Evolutionary conservation across 2,888 invertebrate genomes (phyloP), one percentile per base, ranked within the genome.

Genomic region (Disparrhopalites patrizii): DNA sequence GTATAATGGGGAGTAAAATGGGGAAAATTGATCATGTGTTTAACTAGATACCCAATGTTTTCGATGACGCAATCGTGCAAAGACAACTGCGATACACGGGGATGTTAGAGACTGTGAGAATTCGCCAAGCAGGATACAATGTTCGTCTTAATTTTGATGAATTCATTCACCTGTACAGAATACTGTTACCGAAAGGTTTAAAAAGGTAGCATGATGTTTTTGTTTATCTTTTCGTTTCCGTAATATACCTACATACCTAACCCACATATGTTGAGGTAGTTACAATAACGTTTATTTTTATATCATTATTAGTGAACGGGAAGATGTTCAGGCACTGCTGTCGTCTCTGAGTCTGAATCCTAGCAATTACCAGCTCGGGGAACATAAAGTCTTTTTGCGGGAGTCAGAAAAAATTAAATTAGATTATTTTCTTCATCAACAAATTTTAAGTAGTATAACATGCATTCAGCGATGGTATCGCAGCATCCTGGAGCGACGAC

Each of bases 51-150:
- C 88, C 96, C 0, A 93, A 93, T 78, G 87, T 88, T 73, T 96
- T 96, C 80, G 93, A 95, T 79, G 92, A 95, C 76, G 91, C 92
- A 70, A 91, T 94, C 0, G 94, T 96, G 8, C 89, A 94, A 76
- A 83, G 94, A 58, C 90, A 92, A 78, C 82, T 97, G 66, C 84
- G 95, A 10, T 97, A 97, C 80, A 96, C 96, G 0, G 97, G 97
- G 68, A 97, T 96, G 96, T 78, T 97, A 76, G 96, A 96, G 78
- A 97, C 96, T 0, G 96, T 96, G 15, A 83, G 94, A 75, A 96
- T 97, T 70, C 83, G 96, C 57, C 92, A 94, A 78, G 94, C 95
- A 1, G 96, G 96, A 1, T 97, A 95, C 81, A 94, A 94, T 79
- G 94, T 96, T 68, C 84, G 96, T 36, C 84, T 96, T 36, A 89